Conservation (phyloP, 2,888 invertebrate genomes). For the Macrosiphum euphorbiae region DNA sequence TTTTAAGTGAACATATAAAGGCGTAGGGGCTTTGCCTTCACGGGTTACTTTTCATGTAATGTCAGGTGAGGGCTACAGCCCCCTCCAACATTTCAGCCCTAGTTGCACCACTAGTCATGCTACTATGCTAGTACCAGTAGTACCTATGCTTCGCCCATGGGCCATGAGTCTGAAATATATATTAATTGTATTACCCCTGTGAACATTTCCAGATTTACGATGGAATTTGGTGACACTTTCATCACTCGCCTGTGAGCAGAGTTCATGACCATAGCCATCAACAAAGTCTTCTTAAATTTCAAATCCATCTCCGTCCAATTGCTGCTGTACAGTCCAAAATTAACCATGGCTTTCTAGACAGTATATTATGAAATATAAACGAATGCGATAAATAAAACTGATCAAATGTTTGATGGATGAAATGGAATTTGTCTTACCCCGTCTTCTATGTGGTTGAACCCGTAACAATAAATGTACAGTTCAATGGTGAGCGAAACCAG, state of each 20-base stretch:
- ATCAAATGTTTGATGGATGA: background rate
- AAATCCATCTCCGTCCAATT: slow-evolving; percentile 47
- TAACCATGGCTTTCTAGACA: background rate
- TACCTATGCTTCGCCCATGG: too few species aligned
- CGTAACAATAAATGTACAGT: slow-evolving; percentile 20
- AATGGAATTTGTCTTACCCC: background rate
- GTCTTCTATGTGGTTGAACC: background rate
- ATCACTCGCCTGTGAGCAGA: slow-evolving; percentile 16
- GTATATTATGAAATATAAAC: background rate
- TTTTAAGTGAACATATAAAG: too few species aligned
- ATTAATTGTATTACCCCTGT: background rate
- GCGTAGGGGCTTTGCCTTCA: too few species aligned
- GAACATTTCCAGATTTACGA: slow-evolving; percentile 49
- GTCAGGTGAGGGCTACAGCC: too few species aligned
- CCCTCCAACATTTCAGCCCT: too few species aligned
- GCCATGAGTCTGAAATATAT: background rate
- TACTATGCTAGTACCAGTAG: too few species aligned
- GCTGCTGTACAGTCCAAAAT: slow-evolving; percentile 43
- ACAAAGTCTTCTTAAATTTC: slow-evolving; percentile 40
- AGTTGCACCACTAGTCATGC: too few species aligned
- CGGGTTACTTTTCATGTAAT: too few species aligned
- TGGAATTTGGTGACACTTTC: background rate
- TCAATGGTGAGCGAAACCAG: background rate
- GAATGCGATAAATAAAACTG: background rate
- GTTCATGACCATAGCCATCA: slow-evolving; percentile 38